Evolutionary conservation across 1,140 invertebrate species (phyloP), one percentile per base, ranked within the genome.

Genomic region (Pogonomyrmex californicus): DNA sequence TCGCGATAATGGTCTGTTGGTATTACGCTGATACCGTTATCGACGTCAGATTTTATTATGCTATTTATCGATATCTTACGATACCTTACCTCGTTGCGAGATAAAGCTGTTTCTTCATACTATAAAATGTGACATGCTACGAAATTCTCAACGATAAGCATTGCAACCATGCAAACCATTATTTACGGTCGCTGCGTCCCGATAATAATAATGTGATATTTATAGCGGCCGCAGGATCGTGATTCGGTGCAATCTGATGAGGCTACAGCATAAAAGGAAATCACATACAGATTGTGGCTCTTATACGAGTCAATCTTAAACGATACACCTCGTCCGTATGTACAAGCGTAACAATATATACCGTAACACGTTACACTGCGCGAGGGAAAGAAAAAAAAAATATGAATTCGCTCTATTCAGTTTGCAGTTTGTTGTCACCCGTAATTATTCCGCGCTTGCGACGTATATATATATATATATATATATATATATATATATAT

Each of bases 11-110:
- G 4, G 44, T 23, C 30, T 65, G 30, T 47, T 78, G 63, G n/a
- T 1, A 36, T 14, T 78, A 60, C 38, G 38, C 14, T 7, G 12
- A 49, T 49, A 10, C 12, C 44, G 41, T 78, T 63, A 44, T n/a
- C 44, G 76, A 23, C 58, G 41, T 77, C 41, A 77, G 41, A 76
- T 76, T 62, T 77, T 66, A 14, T 30, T 81, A 51, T 38, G 54
- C 17, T 36, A 79, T 66, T 77, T 47, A 49, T n/a, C 75, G 75
- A 77, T 77, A 77, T 77, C 75, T n/a, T n/a, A n/a, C n/a, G n/a
- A n/a, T n/a, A n/a, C n/a, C n/a, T n/a, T n/a, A n/a, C n/a, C n/a
- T 49, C 38, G 47, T 56, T n/a, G 62, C 51, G n/a, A n/a, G 63
- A 81, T 63, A 65, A 78, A 63, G 60, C 10, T 65, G 9, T 78